A percentile compares a stretch with the other conserved stretches of the same genome.
phyloP scores from a whole-genome alignment of 2,797 vertebrate species.

The Cheirogaleus major region DNA sequence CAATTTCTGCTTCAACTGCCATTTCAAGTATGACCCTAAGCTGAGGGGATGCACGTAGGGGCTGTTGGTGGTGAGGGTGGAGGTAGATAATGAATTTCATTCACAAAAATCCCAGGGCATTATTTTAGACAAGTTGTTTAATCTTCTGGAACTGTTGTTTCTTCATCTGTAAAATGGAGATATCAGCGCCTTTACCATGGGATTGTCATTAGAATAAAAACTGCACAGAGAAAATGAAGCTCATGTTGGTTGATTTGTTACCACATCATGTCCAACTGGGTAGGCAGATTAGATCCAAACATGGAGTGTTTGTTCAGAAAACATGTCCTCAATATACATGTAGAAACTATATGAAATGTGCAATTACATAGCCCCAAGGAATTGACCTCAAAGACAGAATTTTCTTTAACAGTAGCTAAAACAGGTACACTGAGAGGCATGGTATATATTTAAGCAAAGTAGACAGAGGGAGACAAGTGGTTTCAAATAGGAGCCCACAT shows the following conservation, averaged over 20 bases:
- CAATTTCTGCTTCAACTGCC: neutral
- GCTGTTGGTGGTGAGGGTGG: neutral
- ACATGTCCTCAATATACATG: neutral
- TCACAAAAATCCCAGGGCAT: neutral
- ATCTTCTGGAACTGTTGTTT: neutral
- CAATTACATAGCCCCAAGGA: neutral
- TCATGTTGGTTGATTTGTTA: neutral
- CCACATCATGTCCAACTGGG: neutral
- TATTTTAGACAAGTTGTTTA: neutral
- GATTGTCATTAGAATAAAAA: neutral
- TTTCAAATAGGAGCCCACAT: neutral
- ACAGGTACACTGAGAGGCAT: neutral
- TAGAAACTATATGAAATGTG: neutral
- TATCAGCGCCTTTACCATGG: neutral
- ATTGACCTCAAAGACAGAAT: neutral
- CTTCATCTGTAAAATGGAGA: neutral
- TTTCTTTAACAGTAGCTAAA: neutral
- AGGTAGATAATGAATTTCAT: neutral
- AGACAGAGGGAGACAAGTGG: neutral
- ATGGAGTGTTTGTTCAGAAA: neutral
- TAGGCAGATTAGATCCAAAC: neutral
- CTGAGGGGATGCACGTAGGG: neutral
- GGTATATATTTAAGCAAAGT: neutral
- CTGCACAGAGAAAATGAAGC: neutral
- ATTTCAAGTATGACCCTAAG: neutral